These are phyloP conservation scores for Brachyhypopomus occidentalis DNA, from an alignment of 2,113 vertebrate genomes.

Conservation along the genomic window DNA sequence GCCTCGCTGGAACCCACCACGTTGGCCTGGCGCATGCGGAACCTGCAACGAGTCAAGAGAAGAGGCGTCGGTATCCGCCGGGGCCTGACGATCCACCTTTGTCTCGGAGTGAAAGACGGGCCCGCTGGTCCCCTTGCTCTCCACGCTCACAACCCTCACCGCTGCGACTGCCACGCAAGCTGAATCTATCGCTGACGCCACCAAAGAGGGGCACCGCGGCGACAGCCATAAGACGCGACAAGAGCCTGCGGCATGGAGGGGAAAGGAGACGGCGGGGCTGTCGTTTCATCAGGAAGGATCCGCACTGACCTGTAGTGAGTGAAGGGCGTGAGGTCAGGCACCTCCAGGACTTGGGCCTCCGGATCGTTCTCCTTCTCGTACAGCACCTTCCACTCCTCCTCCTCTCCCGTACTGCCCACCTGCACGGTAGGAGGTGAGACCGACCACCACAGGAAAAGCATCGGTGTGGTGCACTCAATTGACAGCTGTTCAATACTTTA, in stretches of 20 bases:
- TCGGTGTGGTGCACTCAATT: too few relatives aligned
- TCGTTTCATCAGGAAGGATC: slow-evolving; percentile 39
- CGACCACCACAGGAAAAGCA: neutral
- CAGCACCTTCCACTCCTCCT: slow-evolving; percentile 84
- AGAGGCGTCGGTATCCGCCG: too few relatives aligned
- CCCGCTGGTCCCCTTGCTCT: too few relatives aligned
- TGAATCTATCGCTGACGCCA: slow-evolving; percentile 45
- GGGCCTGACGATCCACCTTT: neutral
- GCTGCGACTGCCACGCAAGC: slow-evolving; percentile 43
- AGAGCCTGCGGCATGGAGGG: slow-evolving; percentile 26
- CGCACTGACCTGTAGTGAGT: slow-evolving; percentile 90
- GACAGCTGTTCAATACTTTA: too few relatives aligned
- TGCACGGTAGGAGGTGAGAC: slow-evolving; percentile 50
- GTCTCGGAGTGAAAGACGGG: too few relatives aligned
- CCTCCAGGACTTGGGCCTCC: slow-evolving; percentile 83
- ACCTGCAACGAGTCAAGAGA: slow-evolving; percentile 71
- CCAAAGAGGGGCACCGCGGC: slow-evolving; percentile 36
- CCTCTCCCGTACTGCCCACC: slow-evolving; percentile 84
- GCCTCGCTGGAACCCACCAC: slow-evolving; percentile 84
- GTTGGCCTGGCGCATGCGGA: slow-evolving; percentile 89
- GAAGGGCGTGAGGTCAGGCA: slow-evolving; percentile 89
- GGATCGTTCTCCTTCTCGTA: slow-evolving; percentile 87
- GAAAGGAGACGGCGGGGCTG: slow-evolving; percentile 19
- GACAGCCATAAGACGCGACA: slow-evolving; percentile 47
- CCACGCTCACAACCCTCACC: slow-evolving; percentile 38